Conservation (phyloP, 2,113 vertebrate species). For the Loxodonta africana region DNA sequence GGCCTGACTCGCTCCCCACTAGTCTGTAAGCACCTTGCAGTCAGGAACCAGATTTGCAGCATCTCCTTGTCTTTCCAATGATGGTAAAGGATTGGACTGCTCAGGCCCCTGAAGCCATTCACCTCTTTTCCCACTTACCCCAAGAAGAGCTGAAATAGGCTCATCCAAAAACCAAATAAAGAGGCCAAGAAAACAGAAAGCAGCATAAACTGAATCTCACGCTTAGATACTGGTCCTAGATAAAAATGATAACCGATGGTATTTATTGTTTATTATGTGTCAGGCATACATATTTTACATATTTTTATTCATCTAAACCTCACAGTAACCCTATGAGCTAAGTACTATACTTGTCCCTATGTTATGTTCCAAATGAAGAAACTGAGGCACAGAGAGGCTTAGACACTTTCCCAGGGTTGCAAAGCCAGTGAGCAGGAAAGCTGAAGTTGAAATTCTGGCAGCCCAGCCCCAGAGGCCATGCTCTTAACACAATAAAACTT, state of each 20-base stretch:
- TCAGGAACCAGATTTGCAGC: not conserved
- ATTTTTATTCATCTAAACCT: not conserved
- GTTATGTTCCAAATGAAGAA: not conserved
- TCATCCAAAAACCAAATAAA: not conserved
- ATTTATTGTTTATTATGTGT: not conserved
- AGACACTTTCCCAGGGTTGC: not conserved
- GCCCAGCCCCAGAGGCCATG: not conserved
- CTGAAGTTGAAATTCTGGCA: not conserved
- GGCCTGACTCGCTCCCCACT: not conserved
- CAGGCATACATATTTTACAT: not conserved
- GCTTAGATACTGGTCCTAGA: not conserved
- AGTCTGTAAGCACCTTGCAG: not conserved
- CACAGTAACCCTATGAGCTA: not conserved
- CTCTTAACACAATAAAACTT: not conserved
- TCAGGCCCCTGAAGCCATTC: fast-evolving
- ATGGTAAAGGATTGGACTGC: not conserved
- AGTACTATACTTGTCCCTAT: too few relatives aligned
- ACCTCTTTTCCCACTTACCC: not conserved
- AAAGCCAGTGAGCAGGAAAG: not conserved
- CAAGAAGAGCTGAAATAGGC: not conserved
- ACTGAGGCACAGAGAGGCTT: not conserved
- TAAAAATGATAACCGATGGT: not conserved
- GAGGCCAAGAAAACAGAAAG: not conserved
- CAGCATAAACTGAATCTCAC: not conserved
- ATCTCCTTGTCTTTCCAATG: not conserved